A percentile compares a stretch with the other conserved stretches of the same genome.
These are phyloP conservation scores for Lapara coniferarum DNA, from an alignment of 2,888 invertebrate species.

Conservation along the genomic window DNA sequence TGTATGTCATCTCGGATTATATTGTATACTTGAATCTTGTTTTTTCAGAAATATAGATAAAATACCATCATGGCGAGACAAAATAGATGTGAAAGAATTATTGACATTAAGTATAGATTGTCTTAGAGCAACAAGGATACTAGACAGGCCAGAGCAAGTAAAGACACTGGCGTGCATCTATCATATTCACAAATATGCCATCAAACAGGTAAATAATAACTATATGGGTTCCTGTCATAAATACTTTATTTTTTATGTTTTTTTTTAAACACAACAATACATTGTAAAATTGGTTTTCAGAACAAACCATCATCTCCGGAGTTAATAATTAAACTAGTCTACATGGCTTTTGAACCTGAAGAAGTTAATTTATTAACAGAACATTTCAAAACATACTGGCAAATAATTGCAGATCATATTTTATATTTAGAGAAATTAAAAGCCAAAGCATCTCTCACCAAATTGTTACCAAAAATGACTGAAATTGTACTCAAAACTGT, in stretches of 20 bases:
- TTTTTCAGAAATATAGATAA: slow-evolving; percentile 70
- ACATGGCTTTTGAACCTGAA: slow-evolving; percentile 66
- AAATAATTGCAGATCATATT: slow-evolving; percentile 63
- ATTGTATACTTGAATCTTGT: slow-evolving; percentile 25
- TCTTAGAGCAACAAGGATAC: slow-evolving; percentile 53
- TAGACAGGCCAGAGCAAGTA: slow-evolving; percentile 53
- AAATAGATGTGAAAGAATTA: slow-evolving; percentile 55
- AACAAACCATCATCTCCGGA: slow-evolving; percentile 57
- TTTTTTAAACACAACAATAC: not conserved
- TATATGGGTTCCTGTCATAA: too few species aligned
- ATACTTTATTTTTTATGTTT: too few species aligned
- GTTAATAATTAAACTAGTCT: slow-evolving; percentile 66
- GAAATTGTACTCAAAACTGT: slow-evolving; percentile 62
- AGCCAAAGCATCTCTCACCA: slow-evolving; percentile 50
- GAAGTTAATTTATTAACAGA: slow-evolving; percentile 53
- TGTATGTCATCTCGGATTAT: too few species aligned
- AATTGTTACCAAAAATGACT: slow-evolving; percentile 60
- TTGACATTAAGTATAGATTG: slow-evolving; percentile 63
- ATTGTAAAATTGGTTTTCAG: slow-evolving; percentile 51
- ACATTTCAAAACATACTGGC: slow-evolving; percentile 72
- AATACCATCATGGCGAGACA: slow-evolving; percentile 61
- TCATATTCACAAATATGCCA: slow-evolving; percentile 61
- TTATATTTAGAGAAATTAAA: slow-evolving; percentile 64
- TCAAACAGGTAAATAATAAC: slow-evolving; percentile 49
- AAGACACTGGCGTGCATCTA: slow-evolving; percentile 67